Base-by-base conservation (phyloP, 1,140 invertebrate species). In the Drosophila lacertosa region DNA sequence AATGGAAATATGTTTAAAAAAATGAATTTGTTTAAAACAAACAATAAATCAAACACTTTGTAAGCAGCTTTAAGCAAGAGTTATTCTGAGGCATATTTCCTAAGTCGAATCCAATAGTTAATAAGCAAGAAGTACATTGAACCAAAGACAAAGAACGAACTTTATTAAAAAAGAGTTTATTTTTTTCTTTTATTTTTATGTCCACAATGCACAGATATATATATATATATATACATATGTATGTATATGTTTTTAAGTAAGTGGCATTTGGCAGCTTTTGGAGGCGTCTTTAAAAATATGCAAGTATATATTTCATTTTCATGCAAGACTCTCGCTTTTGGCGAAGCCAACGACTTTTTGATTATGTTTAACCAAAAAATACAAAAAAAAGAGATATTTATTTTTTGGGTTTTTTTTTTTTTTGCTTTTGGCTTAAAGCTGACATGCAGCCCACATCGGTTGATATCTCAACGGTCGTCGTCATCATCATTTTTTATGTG, bases 401-500 rank as follows among this genome's bases (percentile, higher is more conserved):
- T 54, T 68, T 44, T n/a, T 54, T 18, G 2, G 9, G 2, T 26
- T 29, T 26, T 57, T 4, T 18, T 26, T 29, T 44, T 7, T 50
- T 45, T 35, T 18, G n/a, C 39, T 26, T 45, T 33, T 32, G 15
- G 29, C 32, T 51, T 29, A 20, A 40, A 33, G 47, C 66, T 26
- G 47, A 66, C 45, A 59, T 54, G 62, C 51, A 55, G 32, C 62
- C 58, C 22, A 48, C 64, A 58, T 69, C 45, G 33, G 39, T 20
- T 20, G 16, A 35, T 66, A 64, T 64, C n/a, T n/a, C 40, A 64
- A 44, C 50, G 50, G 33, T 37, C 33, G 81, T 82, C 79, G 63
- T 77, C 79, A 83, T 83, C 78, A 82, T 81, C 79, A 81, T 81
- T 81, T 81, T 81, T 75, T 78, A 79, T 69, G 66, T 74, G 33